Evolutionary conservation across 2,888 invertebrate genomes (phyloP).

Genomic region (Eupithecia subfuscata): DNA sequence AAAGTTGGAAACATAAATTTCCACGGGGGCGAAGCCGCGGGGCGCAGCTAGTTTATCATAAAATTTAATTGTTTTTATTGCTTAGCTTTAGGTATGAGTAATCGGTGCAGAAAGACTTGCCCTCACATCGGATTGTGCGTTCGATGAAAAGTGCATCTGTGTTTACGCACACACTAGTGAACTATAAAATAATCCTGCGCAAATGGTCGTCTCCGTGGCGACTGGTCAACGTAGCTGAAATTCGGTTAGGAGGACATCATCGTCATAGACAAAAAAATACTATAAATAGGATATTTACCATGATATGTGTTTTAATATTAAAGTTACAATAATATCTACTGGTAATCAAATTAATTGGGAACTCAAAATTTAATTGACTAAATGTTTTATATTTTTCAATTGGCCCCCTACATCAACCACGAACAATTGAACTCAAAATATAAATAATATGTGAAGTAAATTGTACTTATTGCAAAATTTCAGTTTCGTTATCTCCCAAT

Average conservation of each 20-base stretch:
- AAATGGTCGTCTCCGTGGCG: background rate
- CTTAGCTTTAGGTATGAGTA: too few species aligned
- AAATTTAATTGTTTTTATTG: too few species aligned
- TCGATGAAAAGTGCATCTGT: background rate
- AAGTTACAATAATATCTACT: too few species aligned
- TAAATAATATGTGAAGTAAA: background rate
- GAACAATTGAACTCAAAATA: background rate
- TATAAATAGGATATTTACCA: background rate
- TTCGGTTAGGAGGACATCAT: background rate
- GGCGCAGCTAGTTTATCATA: too few species aligned
- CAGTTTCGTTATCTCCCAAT: background rate
- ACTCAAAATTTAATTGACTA: background rate
- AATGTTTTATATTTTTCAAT: too few species aligned
- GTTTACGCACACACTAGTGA: background rate
- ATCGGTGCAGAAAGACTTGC: background rate
- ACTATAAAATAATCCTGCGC: background rate
- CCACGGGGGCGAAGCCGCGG: too few species aligned
- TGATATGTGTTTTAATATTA: background rate
- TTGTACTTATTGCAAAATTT: background rate
- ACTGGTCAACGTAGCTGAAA: background rate
- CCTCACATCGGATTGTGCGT: background rate
- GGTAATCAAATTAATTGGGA: background rate
- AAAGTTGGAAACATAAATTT: too few species aligned
- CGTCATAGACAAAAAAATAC: too few species aligned
- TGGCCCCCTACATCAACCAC: background rate